Conservation (phyloP, 2,797 vertebrate species). For the Epinephelus malabaricus region DNA sequence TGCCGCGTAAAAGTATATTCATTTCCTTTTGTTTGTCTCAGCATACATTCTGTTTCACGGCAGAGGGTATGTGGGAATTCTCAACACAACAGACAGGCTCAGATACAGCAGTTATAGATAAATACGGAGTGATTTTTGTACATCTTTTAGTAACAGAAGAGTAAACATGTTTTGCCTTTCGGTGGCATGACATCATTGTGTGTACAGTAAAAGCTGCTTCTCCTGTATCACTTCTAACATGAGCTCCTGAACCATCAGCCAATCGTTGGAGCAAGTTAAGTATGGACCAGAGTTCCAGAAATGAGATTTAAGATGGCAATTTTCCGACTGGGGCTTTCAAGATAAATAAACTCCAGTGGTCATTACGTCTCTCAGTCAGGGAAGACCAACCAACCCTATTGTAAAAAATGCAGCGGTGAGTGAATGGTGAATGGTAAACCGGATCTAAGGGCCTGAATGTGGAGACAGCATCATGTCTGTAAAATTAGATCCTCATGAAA, state of each 20-base stretch:
- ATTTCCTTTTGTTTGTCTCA: slow-evolving; percentile 14
- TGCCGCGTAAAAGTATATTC: slow-evolving; percentile 13
- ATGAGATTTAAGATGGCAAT: slow-evolving; percentile 42
- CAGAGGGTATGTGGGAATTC: background rate
- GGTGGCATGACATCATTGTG: slow-evolving; percentile 23
- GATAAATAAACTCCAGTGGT: slow-evolving; percentile 57
- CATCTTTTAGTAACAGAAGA: background rate
- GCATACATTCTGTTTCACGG: background rate
- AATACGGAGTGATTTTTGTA: too few species aligned
- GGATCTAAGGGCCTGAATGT: slow-evolving; percentile 32
- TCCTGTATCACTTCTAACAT: slow-evolving; percentile 12
- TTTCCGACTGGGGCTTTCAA: slow-evolving; percentile 30
- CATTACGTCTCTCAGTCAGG: slow-evolving; percentile 38
- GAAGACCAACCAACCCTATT: slow-evolving; percentile 37
- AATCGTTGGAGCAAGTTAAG: slow-evolving; percentile 41
- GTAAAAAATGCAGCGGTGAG: slow-evolving; percentile 45
- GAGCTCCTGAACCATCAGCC: slow-evolving; percentile 12
- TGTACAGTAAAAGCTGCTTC: slow-evolving; percentile 22
- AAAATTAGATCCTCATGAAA: background rate
- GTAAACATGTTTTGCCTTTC: slow-evolving; percentile 18
- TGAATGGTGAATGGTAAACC: slow-evolving; percentile 14
- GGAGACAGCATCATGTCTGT: slow-evolving; percentile 6
- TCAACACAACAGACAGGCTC: too few species aligned
- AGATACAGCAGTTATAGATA: too few species aligned
- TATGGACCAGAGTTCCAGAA: slow-evolving; percentile 48